Evolutionary conservation across 1,140 invertebrate genomes (phyloP).

Genomic region (Drepana arcuata): DNA sequence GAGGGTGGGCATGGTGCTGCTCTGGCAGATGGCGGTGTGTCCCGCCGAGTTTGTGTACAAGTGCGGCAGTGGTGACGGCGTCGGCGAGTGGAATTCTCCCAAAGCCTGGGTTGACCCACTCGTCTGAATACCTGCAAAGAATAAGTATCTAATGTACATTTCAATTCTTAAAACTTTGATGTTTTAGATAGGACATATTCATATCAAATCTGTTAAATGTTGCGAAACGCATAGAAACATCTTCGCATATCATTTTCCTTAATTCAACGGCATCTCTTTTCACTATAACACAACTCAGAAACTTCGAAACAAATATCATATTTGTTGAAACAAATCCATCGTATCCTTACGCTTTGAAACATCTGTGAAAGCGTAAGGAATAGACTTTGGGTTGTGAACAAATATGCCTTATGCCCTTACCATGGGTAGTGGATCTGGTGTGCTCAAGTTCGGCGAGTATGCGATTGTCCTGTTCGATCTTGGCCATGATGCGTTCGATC

Average conservation of each 20-base stretch:
- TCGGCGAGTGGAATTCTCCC: constrained; percentile 72
- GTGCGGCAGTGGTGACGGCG: constrained; percentile 72
- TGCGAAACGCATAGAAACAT: too few species aligned
- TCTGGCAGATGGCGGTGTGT: constrained; percentile 71
- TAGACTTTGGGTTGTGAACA: too few species aligned
- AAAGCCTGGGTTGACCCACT: constrained; percentile 74
- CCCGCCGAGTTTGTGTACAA: constrained; percentile 68
- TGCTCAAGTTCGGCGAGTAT: constrained; percentile 92
- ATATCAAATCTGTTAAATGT: too few species aligned
- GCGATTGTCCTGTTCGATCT: constrained; percentile 91
- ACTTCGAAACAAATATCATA: too few species aligned
- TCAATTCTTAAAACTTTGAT: too few species aligned
- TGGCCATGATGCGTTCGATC: constrained; percentile 94
- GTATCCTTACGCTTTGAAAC: too few species aligned
- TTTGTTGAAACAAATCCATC: too few species aligned
- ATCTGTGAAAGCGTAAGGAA: constrained; percentile 1
- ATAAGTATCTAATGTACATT: constrained; percentile 5
- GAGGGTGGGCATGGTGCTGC: constrained; percentile 75
- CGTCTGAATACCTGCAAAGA: constrained; percentile 65
- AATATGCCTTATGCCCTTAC: too few species aligned
- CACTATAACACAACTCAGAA: too few species aligned
- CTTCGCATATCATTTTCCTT: too few species aligned
- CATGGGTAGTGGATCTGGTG: constrained; percentile 75
- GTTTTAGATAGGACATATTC: too few species aligned
- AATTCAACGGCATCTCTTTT: too few species aligned